phyloP scores from a whole-genome alignment of 1,140 invertebrate species.

The Teleogryllus occipitalis region DNA sequence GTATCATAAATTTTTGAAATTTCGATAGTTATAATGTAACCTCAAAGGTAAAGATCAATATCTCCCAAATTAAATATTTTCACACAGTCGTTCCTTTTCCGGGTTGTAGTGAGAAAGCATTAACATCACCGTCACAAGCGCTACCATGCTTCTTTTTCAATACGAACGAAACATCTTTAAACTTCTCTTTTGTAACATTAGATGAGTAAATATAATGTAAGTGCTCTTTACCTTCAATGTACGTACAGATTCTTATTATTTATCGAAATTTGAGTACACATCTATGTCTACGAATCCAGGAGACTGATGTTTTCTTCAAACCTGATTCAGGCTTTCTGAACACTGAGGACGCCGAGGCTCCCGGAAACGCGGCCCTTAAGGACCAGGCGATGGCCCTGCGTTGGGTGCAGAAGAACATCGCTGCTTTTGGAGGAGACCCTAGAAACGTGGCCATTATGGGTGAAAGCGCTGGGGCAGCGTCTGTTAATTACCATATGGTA shows the following conservation, averaged over 20 bases:
- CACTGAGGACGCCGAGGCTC: conserved; percentile 22
- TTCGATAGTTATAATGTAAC: too few species aligned
- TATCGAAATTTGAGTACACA: not conserved
- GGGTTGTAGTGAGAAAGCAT: too few species aligned
- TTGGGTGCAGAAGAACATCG: conserved; percentile 44
- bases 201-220: not conserved
- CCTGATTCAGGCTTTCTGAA: conserved; percentile 27
- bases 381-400: conserved; percentile 38
- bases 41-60: too few species aligned
- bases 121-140: too few species aligned
- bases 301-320: not conserved
- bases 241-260: not conserved
- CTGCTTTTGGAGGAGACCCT: conserved; percentile 43
- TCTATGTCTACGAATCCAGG: not conserved
- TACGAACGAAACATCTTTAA: too few species aligned
- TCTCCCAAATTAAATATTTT: too few species aligned
- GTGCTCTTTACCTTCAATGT: not conserved
- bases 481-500: conserved; percentile 45
- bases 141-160: too few species aligned
- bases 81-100: too few species aligned
- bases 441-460: conserved; percentile 47
- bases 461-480: conserved; percentile 48
- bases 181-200: too few species aligned
- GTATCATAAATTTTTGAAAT: too few species aligned
- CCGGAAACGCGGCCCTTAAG: conserved; percentile 35